Base-by-base conservation (phyloP, 2,113 vertebrate genomes). In the Gracilinanus agilis region DNA sequence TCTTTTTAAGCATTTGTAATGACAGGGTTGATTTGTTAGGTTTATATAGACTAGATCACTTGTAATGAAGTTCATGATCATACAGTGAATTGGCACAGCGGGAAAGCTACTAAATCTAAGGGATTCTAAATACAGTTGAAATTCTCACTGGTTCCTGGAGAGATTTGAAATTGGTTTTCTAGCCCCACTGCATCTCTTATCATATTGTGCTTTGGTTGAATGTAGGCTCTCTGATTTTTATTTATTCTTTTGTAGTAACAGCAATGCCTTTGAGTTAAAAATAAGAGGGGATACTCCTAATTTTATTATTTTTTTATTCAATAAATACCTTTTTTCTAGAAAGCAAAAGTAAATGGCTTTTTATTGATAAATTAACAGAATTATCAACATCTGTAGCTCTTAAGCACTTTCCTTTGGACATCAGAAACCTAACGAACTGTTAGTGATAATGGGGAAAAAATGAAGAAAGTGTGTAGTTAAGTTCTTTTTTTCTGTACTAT, bases 91-190 rank as follows among this genome's bases (percentile, higher is more conserved):
- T 83, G 67, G 1, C 67, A 83, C n/a, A 83, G 67, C n/a, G 21
- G 67, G 67, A 19, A 83, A 83, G 23, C 34, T 83, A 83, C 34
- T 83, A 40, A 40, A 83, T 83, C 34, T 83, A 75, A 75, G 67
- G 54, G 90, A 44, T 5, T 67, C 29, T 55, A 24, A 95, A 55
- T 94, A 55, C 54, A 90, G 21, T 93, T 91, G 55, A 88, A 93
- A 89, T 24, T 53, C 44, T 91, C 91, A 91, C 54, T 83, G 90
- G 2, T 93, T n/a, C 61, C 53, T 53, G 55, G 53, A 55, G 90
- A 34, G 44, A 27, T 89, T 53, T 89, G 44, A 92, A 90, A 40
- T 91, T 75, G 93, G 44, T 40, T 97, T 97, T 94, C 55, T 90
- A 90, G 91, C 88, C 40, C 53, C 92, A 23, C 83, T 93, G 55